A percentile compares a stretch with the other conserved stretches of the same genome.
Conservation (phyloP, 35 echinoderm and acorn worm genomes). For the Amphiura filiformis region DNA sequence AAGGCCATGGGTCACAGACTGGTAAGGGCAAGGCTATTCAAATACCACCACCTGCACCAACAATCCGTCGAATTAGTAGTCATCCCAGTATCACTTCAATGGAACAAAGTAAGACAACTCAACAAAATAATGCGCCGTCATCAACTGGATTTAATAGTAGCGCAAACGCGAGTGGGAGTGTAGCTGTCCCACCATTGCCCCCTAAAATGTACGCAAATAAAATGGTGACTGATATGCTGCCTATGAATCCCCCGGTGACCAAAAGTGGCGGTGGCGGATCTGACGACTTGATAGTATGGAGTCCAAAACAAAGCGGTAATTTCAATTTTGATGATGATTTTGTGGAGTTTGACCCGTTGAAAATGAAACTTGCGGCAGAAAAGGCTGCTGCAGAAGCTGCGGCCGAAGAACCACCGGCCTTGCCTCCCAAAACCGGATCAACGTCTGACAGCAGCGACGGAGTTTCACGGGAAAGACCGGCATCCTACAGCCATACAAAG, state of each 20-base stretch:
- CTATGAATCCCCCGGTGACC: neutral
- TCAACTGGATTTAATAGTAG: neutral
- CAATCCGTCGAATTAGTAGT: conserved; percentile 66
- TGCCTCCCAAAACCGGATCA: neutral
- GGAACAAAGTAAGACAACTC: conserved; percentile 15
- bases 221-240: neutral
- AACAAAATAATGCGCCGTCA: neutral
- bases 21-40: neutral
- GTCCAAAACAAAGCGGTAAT: conserved; percentile 12
- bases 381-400: neutral
- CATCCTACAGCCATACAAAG: neutral
- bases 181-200: neutral
- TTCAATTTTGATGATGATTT: conserved; percentile 63
- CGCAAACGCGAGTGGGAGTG: neutral
- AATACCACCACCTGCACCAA: neutral
- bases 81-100: conserved; percentile 46
- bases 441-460: neutral
- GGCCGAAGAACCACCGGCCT: neutral
- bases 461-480: neutral
- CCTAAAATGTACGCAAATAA: neutral
- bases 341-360: conserved; percentile 72
- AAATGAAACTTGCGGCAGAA: neutral
- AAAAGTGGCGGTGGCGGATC: neutral
- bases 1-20: neutral
- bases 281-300: conserved; percentile 73